A percentile compares a stretch with the other conserved stretches of the same genome.
Evolutionary conservation across 2,797 vertebrate species (phyloP).

Genomic region (Enteromius paludinosus): DNA sequence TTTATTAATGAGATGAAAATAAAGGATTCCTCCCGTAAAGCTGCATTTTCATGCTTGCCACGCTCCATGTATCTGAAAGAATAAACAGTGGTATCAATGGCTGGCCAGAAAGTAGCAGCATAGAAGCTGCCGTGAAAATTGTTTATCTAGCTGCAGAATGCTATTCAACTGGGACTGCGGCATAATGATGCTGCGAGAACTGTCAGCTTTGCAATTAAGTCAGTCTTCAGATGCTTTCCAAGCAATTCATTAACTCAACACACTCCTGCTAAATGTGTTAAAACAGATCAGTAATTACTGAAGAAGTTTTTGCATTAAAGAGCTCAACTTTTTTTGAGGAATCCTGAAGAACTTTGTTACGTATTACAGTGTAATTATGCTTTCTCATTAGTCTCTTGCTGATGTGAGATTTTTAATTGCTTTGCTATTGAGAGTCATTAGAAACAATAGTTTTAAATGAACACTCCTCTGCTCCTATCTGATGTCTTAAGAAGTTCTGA

Average conservation of each 20-base stretch:
- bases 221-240: conserved; percentile 81
- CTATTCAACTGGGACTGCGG: conserved; percentile 76
- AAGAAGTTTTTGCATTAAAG: conserved; percentile 75
- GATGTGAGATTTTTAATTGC: conserved; percentile 66
- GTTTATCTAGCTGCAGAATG: conserved; percentile 79
- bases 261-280: conserved; percentile 74
- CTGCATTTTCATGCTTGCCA: conserved; percentile 80
- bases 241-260: conserved; percentile 82
- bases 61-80: conserved; percentile 77
- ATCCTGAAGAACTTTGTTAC: conserved; percentile 70
- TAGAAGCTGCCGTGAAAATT: conserved; percentile 79
- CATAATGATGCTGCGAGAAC: conserved; percentile 74
- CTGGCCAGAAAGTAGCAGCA: conserved; percentile 78
- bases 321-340: conserved; percentile 67
- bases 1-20: conserved; percentile 87
- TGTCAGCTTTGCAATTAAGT: conserved; percentile 80
- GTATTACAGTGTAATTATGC: conserved; percentile 70
- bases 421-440: conserved; percentile 69
- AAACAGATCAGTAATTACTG: conserved; percentile 74
- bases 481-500: conserved; percentile 22
- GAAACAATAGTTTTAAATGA: conserved; percentile 61
- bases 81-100: conserved; percentile 85
- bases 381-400: conserved; percentile 70
- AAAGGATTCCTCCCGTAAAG: conserved; percentile 84
- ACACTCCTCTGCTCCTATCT: conserved; percentile 33